These are phyloP conservation scores for Strix uralensis DNA, from an alignment of 2,113 vertebrate genomes.

Conservation along the genomic window DNA sequence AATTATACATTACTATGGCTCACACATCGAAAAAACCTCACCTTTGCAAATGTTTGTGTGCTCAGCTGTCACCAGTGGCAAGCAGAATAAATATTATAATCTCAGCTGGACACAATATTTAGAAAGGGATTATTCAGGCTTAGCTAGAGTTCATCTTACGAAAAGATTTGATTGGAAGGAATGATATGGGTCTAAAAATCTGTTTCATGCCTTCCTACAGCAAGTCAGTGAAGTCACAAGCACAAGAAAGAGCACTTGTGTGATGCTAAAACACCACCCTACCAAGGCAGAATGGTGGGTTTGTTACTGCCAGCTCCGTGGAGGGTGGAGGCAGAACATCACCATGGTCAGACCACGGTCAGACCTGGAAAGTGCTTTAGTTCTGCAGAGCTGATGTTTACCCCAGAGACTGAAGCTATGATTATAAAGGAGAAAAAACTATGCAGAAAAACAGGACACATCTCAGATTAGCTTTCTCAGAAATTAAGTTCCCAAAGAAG, in stretches of 20 bases:
- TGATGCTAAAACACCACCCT: background rate
- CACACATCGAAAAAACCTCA: background rate
- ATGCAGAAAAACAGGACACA: background rate
- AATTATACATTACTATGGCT: background rate
- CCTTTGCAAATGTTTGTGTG: conserved; percentile 28
- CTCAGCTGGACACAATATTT: conserved; percentile 54
- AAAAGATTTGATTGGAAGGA: conserved; percentile 17
- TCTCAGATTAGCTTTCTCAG: background rate
- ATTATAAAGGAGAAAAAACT: background rate
- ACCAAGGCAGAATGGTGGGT: background rate
- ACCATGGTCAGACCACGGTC: background rate
- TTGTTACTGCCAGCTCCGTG: background rate
- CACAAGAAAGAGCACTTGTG: conserved; percentile 37
- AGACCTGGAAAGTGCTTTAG: background rate
- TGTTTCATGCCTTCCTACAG: background rate
- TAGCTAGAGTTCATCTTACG: background rate
- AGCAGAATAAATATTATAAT: conserved; percentile 54
- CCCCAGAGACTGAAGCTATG: background rate
- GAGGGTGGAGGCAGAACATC: background rate
- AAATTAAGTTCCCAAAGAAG: background rate
- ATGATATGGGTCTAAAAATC: background rate
- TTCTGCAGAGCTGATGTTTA: background rate
- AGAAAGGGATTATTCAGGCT: conserved; percentile 47
- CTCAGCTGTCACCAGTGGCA: conserved; percentile 36
- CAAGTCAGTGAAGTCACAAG: background rate